Evolutionary conservation across 1,140 invertebrate species (phyloP).

Genomic region (Macrotrachela quadricornifera): DNA sequence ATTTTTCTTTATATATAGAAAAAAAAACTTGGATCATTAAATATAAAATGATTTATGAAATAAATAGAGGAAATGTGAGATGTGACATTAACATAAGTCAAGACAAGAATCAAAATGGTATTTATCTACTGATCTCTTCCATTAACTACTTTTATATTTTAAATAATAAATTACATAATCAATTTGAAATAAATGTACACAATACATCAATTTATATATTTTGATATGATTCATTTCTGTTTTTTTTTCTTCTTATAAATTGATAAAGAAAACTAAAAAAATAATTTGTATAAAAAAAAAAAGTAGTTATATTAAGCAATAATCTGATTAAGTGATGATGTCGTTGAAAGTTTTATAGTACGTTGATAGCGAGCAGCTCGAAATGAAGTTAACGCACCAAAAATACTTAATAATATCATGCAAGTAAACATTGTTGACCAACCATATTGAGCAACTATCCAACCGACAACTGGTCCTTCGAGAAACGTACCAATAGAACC

Average conservation of each 20-base stretch:
- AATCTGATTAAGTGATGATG: too few species aligned
- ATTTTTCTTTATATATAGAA: too few species aligned
- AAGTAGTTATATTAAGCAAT: background rate
- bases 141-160: background rate
- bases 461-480: constrained; percentile 34
- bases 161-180: too few species aligned
- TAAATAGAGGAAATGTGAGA: too few species aligned
- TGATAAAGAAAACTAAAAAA: background rate
- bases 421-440: constrained; percentile 34
- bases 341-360: background rate
- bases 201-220: too few species aligned
- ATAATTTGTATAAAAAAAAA: background rate
- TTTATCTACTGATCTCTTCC: too few species aligned
- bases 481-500: constrained; percentile 34
- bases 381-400: constrained; percentile 22
- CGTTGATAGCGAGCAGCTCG: constrained; percentile 16
- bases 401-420: constrained; percentile 29
- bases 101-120: too few species aligned
- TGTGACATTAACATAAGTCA: too few species aligned
- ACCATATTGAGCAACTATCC: constrained; percentile 28
- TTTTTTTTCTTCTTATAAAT: background rate
- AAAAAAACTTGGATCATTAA: too few species aligned
- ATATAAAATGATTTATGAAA: too few species aligned
- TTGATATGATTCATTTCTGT: background rate
- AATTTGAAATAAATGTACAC: background rate